phyloP scores from a whole-genome alignment of 2,888 invertebrate species.

The Abrostola triplasia region DNA sequence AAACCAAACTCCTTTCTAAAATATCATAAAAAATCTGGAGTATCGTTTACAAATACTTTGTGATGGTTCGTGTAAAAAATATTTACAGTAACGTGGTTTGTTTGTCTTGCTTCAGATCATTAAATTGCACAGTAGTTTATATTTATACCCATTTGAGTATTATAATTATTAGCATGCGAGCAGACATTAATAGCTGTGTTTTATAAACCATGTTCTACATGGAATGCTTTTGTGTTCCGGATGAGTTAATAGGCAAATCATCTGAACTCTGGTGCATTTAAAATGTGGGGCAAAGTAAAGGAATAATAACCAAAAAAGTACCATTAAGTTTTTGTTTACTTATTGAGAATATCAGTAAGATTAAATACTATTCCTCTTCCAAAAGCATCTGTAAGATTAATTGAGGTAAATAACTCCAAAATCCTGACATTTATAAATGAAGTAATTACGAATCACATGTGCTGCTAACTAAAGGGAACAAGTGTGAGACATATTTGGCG shows the following conservation, averaged over 20 bases:
- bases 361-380: too few species aligned
- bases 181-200: slow-evolving; percentile 37
- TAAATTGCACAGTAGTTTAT: slow-evolving; percentile 31
- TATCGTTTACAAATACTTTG: slow-evolving; percentile 63
- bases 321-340: too few species aligned
- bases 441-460: slow-evolving; percentile 51
- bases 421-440: slow-evolving; percentile 17
- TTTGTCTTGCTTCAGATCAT: slow-evolving; percentile 48
- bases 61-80: slow-evolving; percentile 49
- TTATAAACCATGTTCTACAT: too few species aligned
- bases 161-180: slow-evolving; percentile 27
- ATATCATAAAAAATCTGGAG: slow-evolving; percentile 59
- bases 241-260: too few species aligned
- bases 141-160: slow-evolving; percentile 20
- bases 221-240: too few species aligned
- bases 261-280: too few species aligned
- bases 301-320: too few species aligned
- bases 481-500: slow-evolving; percentile 32
- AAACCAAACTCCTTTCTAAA: slow-evolving; percentile 59
- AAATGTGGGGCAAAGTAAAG: too few species aligned
- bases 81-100: slow-evolving; percentile 48
- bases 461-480: slow-evolving; percentile 41
- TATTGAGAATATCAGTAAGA: too few species aligned
- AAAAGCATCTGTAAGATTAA: too few species aligned
- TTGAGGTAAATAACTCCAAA: neutral